These are phyloP conservation scores for Thecophora atra DNA, from an alignment of 2,888 invertebrate genomes.

Conservation along the genomic window DNA sequence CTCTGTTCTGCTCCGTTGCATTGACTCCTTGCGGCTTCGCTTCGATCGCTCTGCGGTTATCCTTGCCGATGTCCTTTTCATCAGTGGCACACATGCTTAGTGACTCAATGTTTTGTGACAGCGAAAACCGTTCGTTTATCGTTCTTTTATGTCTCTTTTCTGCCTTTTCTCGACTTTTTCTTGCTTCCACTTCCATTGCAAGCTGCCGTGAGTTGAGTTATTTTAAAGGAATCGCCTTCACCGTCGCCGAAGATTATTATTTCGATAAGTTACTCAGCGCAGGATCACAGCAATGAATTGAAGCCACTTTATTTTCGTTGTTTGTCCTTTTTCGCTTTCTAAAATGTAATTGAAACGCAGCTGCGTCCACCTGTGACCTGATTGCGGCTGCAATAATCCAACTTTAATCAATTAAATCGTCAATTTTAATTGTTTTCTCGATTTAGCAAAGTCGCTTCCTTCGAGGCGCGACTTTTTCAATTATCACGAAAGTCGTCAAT, in stretches of 20 bases:
- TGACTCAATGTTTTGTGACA: neutral
- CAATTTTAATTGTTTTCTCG: no score
- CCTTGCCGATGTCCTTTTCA: neutral
- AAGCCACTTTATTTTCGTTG: neutral
- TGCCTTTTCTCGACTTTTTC: neutral
- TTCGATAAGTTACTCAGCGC: neutral
- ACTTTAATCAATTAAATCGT: no score
- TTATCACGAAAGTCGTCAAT: no score
- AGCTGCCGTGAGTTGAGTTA: neutral
- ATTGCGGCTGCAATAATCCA: no score
- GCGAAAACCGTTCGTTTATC: neutral
- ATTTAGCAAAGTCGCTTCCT: no score
- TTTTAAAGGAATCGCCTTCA: neutral
- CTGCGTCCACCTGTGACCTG: no score
- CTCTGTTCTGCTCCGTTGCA: slow-evolving; percentile 3
- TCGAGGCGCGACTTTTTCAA: no score
- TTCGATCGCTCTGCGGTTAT: neutral
- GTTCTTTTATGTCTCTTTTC: neutral
- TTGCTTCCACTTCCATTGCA: neutral
- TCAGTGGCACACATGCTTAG: neutral
- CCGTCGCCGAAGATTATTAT: neutral
- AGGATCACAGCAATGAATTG: neutral
- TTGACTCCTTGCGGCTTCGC: neutral
- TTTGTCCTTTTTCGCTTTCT: neutral
- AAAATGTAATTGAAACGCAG: neutral